Evolutionary conservation across 2,888 invertebrate species (phyloP), one percentile per base, ranked within the genome.

Genomic region (Limnephilus rhombicus): DNA sequence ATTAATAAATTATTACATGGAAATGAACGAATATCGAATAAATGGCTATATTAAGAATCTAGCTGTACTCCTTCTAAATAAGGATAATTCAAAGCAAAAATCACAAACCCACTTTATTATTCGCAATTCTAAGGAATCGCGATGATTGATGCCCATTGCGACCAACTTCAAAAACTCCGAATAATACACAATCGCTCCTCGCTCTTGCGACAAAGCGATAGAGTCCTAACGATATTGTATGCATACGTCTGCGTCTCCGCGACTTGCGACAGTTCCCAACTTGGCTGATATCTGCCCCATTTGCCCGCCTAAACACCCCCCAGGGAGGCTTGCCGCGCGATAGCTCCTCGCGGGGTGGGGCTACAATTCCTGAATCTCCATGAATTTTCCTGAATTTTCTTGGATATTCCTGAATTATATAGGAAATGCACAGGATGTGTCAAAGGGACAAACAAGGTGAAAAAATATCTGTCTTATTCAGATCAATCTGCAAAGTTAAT

Each of bases 261-360:
- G 49, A 83, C 37, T 24, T 29, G 89, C 90, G 89, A 91, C 82
- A 86, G 91, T 92, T 90, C 92, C 91, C 68, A 68, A 68, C 68
- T 68, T 68, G 68, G 24, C 68, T 92, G 92, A 91, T 93, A 93
- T 93, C 93, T 91, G 80, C 91, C 89, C 68, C 90, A 53, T 92
- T 93, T 90, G 91, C 90, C 82, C 49, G 85, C 80, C 92, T 93
- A 93, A 93, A 93, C 91, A 93, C 93, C 92, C 93, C 92, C 93
- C 11, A 82, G 93, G 93, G 93, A 93, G 90, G 92, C 91, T 88
- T 88, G 68, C 24, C 68, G 68, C 24, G 91, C 93, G 93, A 93
- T 93, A 93, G 89, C 92, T 93, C 90, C 91, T 45, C 45, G 82
- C 49, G 53, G 82, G 91, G 88, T 24, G 24, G 24, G 7, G 24